Conservation (phyloP, 2,113 vertebrate species). For the Cyphomyrus discorhynchus region DNA sequence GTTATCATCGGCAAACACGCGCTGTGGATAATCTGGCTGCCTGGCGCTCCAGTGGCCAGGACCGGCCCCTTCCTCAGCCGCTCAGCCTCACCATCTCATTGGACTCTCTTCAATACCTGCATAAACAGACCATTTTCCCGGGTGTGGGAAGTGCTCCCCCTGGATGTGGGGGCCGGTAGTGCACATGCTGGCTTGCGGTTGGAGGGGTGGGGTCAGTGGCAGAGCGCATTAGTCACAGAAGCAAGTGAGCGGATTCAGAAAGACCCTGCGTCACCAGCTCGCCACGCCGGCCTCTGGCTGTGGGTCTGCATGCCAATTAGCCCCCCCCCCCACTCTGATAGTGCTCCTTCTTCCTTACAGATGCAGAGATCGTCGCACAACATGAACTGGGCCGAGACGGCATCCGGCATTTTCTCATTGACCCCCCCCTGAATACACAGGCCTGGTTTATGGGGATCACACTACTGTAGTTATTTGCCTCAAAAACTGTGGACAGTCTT, state of each 20-base stretch:
- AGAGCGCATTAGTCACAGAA: not conserved
- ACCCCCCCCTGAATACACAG: not conserved
- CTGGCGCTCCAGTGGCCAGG: constrained; percentile 41
- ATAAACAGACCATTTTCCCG: not conserved
- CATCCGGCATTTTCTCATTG: not conserved
- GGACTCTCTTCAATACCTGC: not conserved
- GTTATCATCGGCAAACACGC: constrained; percentile 67
- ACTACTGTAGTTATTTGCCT: not conserved
- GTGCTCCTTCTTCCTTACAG: not conserved
- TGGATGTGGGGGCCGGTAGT: not conserved
- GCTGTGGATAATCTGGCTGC: constrained; percentile 56
- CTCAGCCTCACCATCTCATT: not conserved
- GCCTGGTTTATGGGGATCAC: not conserved
- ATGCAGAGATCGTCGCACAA: not conserved
- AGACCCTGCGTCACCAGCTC: not conserved
- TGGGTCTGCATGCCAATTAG: not conserved
- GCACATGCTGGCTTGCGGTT: not conserved
- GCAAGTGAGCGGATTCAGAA: not conserved
- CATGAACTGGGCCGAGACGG: not conserved
- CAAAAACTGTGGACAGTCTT: not conserved
- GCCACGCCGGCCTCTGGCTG: not conserved
- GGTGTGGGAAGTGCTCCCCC: not conserved
- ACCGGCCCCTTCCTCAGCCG: constrained; percentile 24
- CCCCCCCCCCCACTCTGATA: not conserved
- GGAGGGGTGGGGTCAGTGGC: not conserved